Percentiles rank a stretch among this genome's conserved stretches.
Conservation (phyloP, 2,113 vertebrate species). For the Rattus norvegicus region GRCr8 NC_086039.1:33293001-33293500, state of each 20-base stretch:
- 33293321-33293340: neutral
- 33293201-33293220: too few relatives aligned
- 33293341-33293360: too few relatives aligned
- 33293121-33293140: neutral
- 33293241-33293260: neutral
- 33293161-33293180: neutral
- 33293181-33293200: neutral
- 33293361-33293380: neutral
- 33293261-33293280: too few relatives aligned
- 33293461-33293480: neutral
- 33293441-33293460: neutral
- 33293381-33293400: neutral
- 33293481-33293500: neutral
- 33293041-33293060: too few relatives aligned
- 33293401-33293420: neutral
- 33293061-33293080: neutral
- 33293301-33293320: neutral
- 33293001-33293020: too few relatives aligned
- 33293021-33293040: too few relatives aligned
- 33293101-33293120: neutral
- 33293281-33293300: neutral
- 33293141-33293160: neutral
- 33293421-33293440: neutral
- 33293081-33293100: neutral
- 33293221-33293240: neutral